phyloP scores from a whole-genome alignment of 2,113 vertebrate genomes.

The Peromyscus californicus region DNA sequence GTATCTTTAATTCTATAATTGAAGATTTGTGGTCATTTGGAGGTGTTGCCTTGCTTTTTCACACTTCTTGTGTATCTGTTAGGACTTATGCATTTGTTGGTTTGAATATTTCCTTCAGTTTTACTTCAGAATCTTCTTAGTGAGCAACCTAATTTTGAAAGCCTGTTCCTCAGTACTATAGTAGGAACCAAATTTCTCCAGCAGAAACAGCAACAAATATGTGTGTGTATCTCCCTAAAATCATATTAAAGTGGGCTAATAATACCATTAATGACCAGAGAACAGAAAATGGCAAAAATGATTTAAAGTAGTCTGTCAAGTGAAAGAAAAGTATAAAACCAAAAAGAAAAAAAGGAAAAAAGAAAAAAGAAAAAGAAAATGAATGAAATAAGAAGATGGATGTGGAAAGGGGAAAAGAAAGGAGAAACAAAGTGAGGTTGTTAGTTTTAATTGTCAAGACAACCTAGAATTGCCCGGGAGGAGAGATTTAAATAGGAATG shows the following conservation, averaged over 20 bases:
- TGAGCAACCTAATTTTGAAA: not conserved
- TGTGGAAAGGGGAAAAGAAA: not conserved
- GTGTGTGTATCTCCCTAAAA: not conserved
- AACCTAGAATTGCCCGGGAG: not conserved
- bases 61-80: not conserved
- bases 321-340: not conserved
- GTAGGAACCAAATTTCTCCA: not conserved
- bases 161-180: not conserved
- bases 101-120: not conserved
- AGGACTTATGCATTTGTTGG: not conserved
- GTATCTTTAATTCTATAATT: not conserved
- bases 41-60: not conserved
- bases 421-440: not conserved
- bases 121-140: not conserved
- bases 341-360: no score
- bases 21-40: not conserved
- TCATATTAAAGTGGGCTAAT: not conserved
- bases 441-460: not conserved
- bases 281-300: not conserved
- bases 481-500: not conserved
- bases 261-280: not conserved
- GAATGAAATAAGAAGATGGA: not conserved
- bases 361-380: no score
- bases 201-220: not conserved
- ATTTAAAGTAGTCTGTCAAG: not conserved